Evolutionary conservation across 2,113 vertebrate genomes (phyloP), one percentile per base, ranked within the genome.

Genomic region (Paramisgurnus dabryanus): DNA sequence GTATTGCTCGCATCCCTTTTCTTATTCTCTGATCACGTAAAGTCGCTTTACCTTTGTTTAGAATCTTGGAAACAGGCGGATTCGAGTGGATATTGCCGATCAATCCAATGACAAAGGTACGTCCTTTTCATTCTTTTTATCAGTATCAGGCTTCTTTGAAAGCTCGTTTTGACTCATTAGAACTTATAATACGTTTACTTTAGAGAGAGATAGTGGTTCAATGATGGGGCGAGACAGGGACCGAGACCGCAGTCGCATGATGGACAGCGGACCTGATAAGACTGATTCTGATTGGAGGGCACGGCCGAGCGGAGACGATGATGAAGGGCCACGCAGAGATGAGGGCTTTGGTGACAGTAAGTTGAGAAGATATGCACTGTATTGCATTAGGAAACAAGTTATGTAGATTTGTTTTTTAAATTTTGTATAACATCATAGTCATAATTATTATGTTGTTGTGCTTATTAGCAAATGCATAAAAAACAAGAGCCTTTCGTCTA

Each of bases 41-140:
- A 6, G 7, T 47, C 39, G 43, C 5, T 5, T 34, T 55, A 39
- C 4, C 83, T 77, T 3, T 80, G 58, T 82, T 27, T 87, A 99
- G 97, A 97, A 95, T 86, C 89, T 99, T 82, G 96, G 97, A 60
- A 99, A 98, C 91, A 95, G 97, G 84, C 94, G 97, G 80, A 98
- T 99, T 90, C 95, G 97, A 82, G 97, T 99, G 86, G 97, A 99
- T 80, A 95, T 99, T 82, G 97, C 97, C 45, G 97, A 95, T 87
- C 97, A 99, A 91, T 96, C 97, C 83, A 97, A 98, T 88, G 97
- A 98, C 90, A 99, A 99, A 96, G 97, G 97, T 98, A 86, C 85
- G 86, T 15, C n/a, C 3, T 27, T 6, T 10, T 53, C 5, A 1
- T 72, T n/a, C 22, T n/a, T 2, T 39, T 22, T 53, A 5, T 53